Conservation (phyloP, 2,888 invertebrate species). For the Mechanitis messenoides region DNA sequence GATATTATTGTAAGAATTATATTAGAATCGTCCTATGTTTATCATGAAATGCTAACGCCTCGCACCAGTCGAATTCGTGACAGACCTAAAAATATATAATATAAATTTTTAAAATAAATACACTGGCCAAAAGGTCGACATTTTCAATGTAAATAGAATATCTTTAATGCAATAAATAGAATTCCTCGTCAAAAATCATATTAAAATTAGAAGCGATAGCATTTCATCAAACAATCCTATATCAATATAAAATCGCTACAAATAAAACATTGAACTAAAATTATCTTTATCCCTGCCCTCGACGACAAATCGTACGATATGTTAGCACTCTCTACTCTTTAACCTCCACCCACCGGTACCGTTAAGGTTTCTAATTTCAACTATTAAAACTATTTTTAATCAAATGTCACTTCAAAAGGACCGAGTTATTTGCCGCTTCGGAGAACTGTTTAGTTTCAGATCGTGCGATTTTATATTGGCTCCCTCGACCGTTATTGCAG, state of each 20-base stretch:
- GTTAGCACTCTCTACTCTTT: constrained; percentile 51
- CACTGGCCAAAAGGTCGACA: constrained; percentile 25
- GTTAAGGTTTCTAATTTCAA: constrained; percentile 57
- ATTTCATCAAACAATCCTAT: constrained; percentile 59
- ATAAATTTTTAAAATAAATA: constrained; percentile 17
- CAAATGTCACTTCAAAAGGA: constrained; percentile 46
- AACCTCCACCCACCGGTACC: constrained; percentile 41
- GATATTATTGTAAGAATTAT: constrained; percentile 77
- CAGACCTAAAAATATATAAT: background rate
- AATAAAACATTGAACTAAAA: constrained; percentile 72
- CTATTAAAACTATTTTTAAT: constrained; percentile 50
- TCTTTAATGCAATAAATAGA: constrained; percentile 6
- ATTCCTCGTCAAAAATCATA: constrained; percentile 6
- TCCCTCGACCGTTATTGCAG: constrained; percentile 7
- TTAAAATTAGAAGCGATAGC: constrained; percentile 40
- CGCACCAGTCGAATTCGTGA: constrained; percentile 15
- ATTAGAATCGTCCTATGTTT: constrained; percentile 72
- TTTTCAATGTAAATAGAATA: constrained; percentile 27
- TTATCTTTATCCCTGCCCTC: constrained; percentile 52
- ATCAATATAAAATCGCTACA: constrained; percentile 68
- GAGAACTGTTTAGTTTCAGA: constrained; percentile 13
- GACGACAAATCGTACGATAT: constrained; percentile 66
- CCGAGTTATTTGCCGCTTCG: constrained; percentile 4
- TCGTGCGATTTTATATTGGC: constrained; percentile 27
- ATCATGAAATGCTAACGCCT: constrained; percentile 54